phyloP scores from a whole-genome alignment of 2,888 invertebrate species.

The Spisula subtruncata region DNA sequence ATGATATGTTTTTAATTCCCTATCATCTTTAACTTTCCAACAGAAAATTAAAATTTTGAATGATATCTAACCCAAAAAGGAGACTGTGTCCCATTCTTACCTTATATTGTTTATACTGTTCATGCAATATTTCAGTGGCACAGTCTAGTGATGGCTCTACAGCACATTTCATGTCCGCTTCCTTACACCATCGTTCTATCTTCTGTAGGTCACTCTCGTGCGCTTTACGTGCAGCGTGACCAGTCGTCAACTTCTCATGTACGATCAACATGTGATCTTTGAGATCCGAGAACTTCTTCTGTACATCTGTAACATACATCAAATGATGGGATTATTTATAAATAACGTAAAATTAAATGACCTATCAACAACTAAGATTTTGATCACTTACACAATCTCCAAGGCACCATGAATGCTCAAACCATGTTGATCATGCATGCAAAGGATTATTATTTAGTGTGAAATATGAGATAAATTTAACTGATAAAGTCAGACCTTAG shows the following conservation, averaged over 20 bases:
- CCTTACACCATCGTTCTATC: constrained; percentile 95
- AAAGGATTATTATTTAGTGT: too few species aligned
- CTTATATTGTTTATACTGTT: constrained; percentile 92
- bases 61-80: background rate
- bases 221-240: constrained; percentile 93
- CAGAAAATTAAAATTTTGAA: background rate
- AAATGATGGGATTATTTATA: background rate
- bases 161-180: constrained; percentile 95
- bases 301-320: constrained; percentile 45
- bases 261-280: constrained; percentile 93
- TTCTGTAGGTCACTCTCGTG: constrained; percentile 94
- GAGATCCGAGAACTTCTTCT: constrained; percentile 90
- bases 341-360: too few species aligned
- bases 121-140: constrained; percentile 94
- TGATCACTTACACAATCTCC: too few species aligned
- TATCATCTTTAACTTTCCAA: background rate
- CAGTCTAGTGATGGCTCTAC: constrained; percentile 93
- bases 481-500: too few species aligned
- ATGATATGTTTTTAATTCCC: background rate
- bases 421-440: too few species aligned
- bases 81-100: constrained; percentile 58
- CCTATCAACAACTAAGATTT: too few species aligned
- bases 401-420: too few species aligned
- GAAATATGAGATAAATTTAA: too few species aligned
- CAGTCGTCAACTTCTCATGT: constrained; percentile 91